Evolutionary conservation across 2,888 invertebrate species (phyloP).

Genomic region (Aplocera efformata): DNA sequence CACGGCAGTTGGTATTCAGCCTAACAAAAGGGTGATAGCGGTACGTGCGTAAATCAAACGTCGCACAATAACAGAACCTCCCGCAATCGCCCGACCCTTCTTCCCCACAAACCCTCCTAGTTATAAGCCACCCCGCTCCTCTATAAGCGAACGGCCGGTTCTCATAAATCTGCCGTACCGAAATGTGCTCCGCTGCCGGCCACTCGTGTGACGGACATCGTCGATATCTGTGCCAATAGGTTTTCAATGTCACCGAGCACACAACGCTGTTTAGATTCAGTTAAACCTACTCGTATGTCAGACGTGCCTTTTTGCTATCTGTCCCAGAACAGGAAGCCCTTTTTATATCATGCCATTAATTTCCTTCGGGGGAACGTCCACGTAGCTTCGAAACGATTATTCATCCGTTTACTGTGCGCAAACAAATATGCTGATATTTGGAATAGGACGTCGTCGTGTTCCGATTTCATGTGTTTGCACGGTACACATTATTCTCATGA

Average conservation of each 20-base stretch:
- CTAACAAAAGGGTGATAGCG: constrained; percentile 79
- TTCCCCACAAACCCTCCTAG: constrained; percentile 51
- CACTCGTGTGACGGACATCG: constrained; percentile 53
- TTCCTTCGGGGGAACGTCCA: constrained; percentile 37
- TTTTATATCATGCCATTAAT: constrained; percentile 39
- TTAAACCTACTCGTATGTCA: constrained; percentile 42
- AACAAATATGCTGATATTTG: constrained; percentile 37
- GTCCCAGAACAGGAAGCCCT: constrained; percentile 35
- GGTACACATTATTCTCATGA: constrained; percentile 44
- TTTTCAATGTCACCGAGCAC: constrained; percentile 53
- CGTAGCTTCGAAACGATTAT: constrained; percentile 35
- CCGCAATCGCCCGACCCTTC: constrained; percentile 55
- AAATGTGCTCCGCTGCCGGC: constrained; percentile 61
- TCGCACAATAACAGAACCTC: constrained; percentile 76
- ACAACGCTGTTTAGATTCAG: constrained; percentile 47
- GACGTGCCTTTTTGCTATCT: constrained; percentile 43
- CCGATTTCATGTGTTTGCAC: constrained; percentile 40
- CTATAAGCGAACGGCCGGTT: constrained; percentile 57
- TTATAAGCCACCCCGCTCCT: constrained; percentile 54
- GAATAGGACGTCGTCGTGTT: constrained; percentile 32
- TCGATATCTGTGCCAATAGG: constrained; percentile 69
- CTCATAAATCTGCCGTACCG: constrained; percentile 75
- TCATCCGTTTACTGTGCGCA: constrained; percentile 39
- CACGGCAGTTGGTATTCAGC: constrained; percentile 73
- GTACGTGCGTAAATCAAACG: constrained; percentile 79